Base-by-base conservation (phyloP, 1,140 invertebrate genomes). In the Pseudomyrmex cubaensis region DNA sequence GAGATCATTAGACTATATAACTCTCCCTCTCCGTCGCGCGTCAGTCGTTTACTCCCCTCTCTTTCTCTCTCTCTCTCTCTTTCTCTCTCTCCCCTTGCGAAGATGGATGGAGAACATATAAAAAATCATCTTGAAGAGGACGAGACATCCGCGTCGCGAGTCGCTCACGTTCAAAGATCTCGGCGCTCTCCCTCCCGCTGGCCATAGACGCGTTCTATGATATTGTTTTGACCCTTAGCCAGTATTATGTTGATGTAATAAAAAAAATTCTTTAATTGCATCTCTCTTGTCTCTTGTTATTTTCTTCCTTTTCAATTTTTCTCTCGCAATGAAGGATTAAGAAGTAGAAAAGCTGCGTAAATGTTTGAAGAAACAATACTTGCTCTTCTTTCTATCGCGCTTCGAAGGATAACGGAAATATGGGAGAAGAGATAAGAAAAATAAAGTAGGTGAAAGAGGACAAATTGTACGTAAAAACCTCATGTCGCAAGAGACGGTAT, bases 201-300 rank as follows among this genome's bases (percentile, higher is more conserved):
- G 75, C 77, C 52, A 90, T 92, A 92, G 90, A 91, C 89, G 88
- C 90, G 92, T 90, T 91, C 89, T 90, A 90, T 89, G 62, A 93
- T 52, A 77, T 92, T 92, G 89, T 92, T 91, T 93, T 91, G 85
- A 90, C 91, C 90, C 89, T 91, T 91, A 93, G 90, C 84, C 90
- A 93, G 91, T 92, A 93, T 93, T 93, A 93, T 87, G 90, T 93
- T 93, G 85, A 92, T 90, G 90, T 91, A 92, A 92, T 93, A 92
- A 92, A 91, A 91, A 88, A 90, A 87, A 90, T 84, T 75, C 87
- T 88, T 89, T 89, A 89, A 89, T 84, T 84, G 82, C 88, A 73
- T n/a, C 35, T 10, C 12, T 2, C 44, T 25, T n/a, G 50, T 64
- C 50, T 67, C 73, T 64, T 35, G 35, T 56, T 80, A 62, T 46